These are phyloP conservation scores for Harpagus bidentatus DNA, from an alignment of 2,113 vertebrate genomes.

Conservation along the genomic window DNA sequence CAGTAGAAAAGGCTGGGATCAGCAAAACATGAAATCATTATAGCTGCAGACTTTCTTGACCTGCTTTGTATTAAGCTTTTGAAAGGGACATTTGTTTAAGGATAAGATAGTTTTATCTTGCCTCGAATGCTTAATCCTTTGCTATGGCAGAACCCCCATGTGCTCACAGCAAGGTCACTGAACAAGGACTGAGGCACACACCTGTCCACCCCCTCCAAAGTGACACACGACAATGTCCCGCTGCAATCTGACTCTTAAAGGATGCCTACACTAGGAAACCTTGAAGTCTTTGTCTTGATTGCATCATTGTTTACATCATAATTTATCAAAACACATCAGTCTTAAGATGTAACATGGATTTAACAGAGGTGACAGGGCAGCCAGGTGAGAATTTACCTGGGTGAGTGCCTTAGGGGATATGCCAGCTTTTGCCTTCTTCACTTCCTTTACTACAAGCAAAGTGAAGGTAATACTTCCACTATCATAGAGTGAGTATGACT, in stretches of 20 bases:
- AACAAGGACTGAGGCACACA: not conserved
- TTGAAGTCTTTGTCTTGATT: not conserved
- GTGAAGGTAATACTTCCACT: not conserved
- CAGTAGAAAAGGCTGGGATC: slow-evolving; percentile 74
- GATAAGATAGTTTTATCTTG: slow-evolving; percentile 66
- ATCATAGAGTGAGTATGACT: not conserved
- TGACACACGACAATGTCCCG: not conserved
- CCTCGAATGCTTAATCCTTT: slow-evolving; percentile 50
- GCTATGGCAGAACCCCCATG: not conserved
- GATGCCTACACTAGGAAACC: not conserved
- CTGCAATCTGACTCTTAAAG: not conserved
- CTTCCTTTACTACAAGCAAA: not conserved
- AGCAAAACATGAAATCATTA: slow-evolving; percentile 83
- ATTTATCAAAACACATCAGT: not conserved
- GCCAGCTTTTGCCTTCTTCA: not conserved
- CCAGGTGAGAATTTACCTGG: not conserved
- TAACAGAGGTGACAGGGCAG: not conserved
- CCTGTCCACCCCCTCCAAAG: not conserved
- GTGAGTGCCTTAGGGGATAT: not conserved
- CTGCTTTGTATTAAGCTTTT: slow-evolving; percentile 74
- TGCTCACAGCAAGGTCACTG: slow-evolving; percentile 23
- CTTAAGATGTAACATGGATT: not conserved
- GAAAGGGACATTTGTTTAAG: slow-evolving; percentile 79
- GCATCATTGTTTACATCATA: not conserved
- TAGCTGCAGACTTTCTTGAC: slow-evolving; percentile 72